Evolutionary conservation across 2,113 vertebrate genomes (phyloP), one percentile per base, ranked within the genome.

Genomic region (Phalacrocorax carbo): DNA sequence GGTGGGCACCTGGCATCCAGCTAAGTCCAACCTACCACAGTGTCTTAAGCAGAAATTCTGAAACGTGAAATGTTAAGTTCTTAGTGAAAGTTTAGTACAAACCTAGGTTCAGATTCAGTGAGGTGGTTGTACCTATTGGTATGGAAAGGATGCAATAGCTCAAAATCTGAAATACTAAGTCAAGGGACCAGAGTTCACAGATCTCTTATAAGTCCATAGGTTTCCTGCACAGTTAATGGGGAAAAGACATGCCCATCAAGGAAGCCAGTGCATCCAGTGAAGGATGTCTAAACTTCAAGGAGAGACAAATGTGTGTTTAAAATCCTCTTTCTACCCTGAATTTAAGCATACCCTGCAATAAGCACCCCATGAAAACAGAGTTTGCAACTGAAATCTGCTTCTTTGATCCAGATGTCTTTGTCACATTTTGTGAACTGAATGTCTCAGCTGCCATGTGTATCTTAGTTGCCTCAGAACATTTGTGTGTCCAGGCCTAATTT

Each of bases 121-220:
- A 80, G 3, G 11, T 68, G 11, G 1, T 57, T 84, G 11, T 40
- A 38, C 16, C 5, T 57, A 5, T 7, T 44, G 15, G 20, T 68
- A 55, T 9, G 72, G 14, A 0, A 69, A n/a, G 4, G 3, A 54
- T 25, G 1, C 1, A 65, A 44, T 11, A 65, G 46, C 14, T 58
- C 25, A 46, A 46, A 72, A 65, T 51, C 11, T 55, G 13, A 60
- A 85, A 69, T 51, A 38, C 8, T 55, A 38, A 40, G 30, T 40
- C 10, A 26, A 48, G 8, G 6, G 19, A 70, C 3, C 5, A 36
- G 14, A 77, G 5, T 36, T 78, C 48, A 18, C 5, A 46, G 34
- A n/a, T 51, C 14, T 55, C 7, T 2, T 70, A 2, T 15, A 25
- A 34, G 18, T 55, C 64, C 15, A 3, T 9, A 49, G 1, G 1